Evolutionary conservation across 2,888 invertebrate species (phyloP), one percentile per base, ranked within the genome.

Genomic region (Xanthia icteritia): DNA sequence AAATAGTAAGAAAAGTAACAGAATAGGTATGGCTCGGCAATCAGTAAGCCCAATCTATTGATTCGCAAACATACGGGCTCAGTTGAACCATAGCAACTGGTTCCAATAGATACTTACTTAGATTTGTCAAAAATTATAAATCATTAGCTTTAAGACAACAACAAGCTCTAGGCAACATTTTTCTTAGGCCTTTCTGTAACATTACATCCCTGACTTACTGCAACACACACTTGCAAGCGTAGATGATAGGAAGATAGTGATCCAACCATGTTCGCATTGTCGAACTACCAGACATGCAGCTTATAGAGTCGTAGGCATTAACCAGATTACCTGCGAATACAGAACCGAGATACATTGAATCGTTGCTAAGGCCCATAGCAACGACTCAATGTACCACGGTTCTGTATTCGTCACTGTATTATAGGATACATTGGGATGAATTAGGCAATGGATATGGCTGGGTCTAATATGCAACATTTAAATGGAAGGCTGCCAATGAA

Each of bases 321-420:
- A 68, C 73, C n/a, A 79, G 79, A 83, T 83, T 81, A 79, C 48
- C 36, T 56, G 68, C 48, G 9, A 39, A 48, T 73, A 79, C 66
- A 36, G 27, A 11, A 69, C 15, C 54, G 27, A 63, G 60, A 61
- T 66, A 68, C 67, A 75, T 56, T 60, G 71, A 65, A 73, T 48
- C 15, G 15, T 42, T 58, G 45, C 45, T 65, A 17, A 66, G 42
- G 9, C 39, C 27, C 36, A n/a, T n/a, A n/a, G n/a, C n/a, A n/a
- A n/a, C n/a, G n/a, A n/a, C n/a, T n/a, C n/a, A n/a, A n/a, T n/a
- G n/a, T n/a, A n/a, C n/a, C n/a, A n/a, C n/a, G n/a, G n/a, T n/a
- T n/a, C n/a, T n/a, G n/a, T n/a, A n/a, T n/a, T n/a, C n/a, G n/a
- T n/a, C n/a, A n/a, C n/a, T n/a, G n/a, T n/a, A n/a, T 45, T 61